Evolutionary conservation across 2,113 vertebrate species (phyloP), one percentile per base, ranked within the genome.

Genomic region (Syrmaticus mikado): DNA sequence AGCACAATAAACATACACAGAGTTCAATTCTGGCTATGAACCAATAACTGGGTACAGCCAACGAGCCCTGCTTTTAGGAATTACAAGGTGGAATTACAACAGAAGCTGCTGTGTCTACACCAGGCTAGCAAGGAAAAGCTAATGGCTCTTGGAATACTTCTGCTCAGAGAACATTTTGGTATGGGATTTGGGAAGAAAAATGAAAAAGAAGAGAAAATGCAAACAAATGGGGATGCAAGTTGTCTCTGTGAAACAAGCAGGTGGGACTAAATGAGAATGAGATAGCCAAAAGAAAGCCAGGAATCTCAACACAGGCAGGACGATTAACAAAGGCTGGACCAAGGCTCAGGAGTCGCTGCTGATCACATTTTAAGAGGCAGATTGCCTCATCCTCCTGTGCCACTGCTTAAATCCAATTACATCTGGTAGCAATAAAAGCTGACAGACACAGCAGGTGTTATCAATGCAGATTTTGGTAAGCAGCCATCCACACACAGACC

Each of bases 371-470:
- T 20, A 86, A 53, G 62, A 73, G 76, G 91, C 82, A 88, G 94
- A 82, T 79, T 90, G 79, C 41, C 87, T 92, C 81, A 8, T 27
- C 46, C 32, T 91, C 70, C 81, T 91, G 74, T 94, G 48, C 41
- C 65, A 78, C 62, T 48, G 24, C 82, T 90, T 74, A 30, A 92
- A 90, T 82, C 80, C 82, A 86, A 38, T 81, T 88, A 85, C 87
- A 91, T 83, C 90, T 96, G 87, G 93, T 58, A 62, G 93, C 87
- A 86, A 61, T 78, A 78, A 91, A 89, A 94, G 68, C 91, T 94
- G 95, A 72, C 85, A 89, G 89, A 85, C 82, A 48, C 82, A 87
- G 91, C 93, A 94, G 95, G 94, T 94, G 94, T 91, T 57, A 66
- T 2, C 82, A 34, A 6, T 21, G 94, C 9, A 4, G 20, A 17